A percentile compares a stretch with the other conserved stretches of the same genome.
These are phyloP conservation scores for Crotalus tigris DNA, from an alignment of 2,113 vertebrate genomes.

Conservation along the genomic window DNA sequence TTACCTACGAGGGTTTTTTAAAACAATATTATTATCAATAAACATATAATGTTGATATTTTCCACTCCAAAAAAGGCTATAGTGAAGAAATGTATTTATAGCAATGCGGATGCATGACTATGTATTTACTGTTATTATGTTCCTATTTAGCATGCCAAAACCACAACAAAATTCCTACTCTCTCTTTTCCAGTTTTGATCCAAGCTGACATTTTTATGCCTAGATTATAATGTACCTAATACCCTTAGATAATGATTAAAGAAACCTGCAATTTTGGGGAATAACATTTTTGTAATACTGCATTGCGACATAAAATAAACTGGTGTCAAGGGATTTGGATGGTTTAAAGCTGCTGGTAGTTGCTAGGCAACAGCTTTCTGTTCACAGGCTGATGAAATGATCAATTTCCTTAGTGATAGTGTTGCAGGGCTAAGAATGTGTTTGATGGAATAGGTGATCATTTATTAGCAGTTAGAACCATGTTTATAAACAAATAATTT, in stretches of 20 bases:
- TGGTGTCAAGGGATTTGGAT: rapidly evolving
- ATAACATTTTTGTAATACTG: background rate
- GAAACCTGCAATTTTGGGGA: background rate
- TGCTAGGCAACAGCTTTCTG: rapidly evolving
- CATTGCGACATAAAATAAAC: rapidly evolving
- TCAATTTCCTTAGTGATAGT: background rate
- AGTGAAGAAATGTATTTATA: background rate
- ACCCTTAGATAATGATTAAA: background rate
- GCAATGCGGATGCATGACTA: background rate
- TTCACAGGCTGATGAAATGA: background rate
- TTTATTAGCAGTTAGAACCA: background rate
- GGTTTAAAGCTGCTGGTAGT: background rate
- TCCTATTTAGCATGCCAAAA: background rate
- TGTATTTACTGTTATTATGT: background rate
- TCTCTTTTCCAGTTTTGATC: background rate
- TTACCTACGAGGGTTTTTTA: background rate
- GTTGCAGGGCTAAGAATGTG: rapidly evolving
- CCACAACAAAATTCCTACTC: background rate
- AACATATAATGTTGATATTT: background rate
- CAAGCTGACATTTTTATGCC: background rate
- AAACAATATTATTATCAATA: background rate
- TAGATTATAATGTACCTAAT: background rate
- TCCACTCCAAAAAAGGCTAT: background rate
- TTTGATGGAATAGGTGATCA: background rate
- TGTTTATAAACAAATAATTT: background rate